Conservation (phyloP, 2,113 vertebrate genomes). For the Daphoenositta chrysoptera region DNA sequence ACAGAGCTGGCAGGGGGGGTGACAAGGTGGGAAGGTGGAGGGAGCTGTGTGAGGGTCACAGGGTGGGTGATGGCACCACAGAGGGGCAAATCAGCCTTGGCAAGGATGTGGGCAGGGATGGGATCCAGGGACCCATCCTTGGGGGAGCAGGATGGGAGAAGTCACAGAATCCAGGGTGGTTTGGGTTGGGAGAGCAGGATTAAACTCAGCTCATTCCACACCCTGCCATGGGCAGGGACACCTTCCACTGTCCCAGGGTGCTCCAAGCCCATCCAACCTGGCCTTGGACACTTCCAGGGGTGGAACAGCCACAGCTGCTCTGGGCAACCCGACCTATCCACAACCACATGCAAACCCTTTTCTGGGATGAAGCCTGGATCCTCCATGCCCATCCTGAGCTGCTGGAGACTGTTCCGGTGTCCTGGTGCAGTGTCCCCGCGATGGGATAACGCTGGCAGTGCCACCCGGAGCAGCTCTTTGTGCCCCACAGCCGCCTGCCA, state of each 20-base stretch:
- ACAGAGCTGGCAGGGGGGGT: background rate
- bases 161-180: background rate
- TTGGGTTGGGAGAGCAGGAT: background rate
- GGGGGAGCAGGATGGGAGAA: background rate
- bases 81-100: background rate
- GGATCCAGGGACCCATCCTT: accelerated
- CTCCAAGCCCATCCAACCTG: background rate
- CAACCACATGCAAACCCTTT: background rate
- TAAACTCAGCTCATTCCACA: background rate
- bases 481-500: accelerated
- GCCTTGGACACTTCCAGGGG: background rate
- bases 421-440: accelerated
- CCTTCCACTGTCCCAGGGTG: accelerated
- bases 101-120: background rate
- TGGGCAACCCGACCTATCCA: too few relatives aligned
- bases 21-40: background rate
- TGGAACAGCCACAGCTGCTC: background rate
- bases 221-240: background rate
- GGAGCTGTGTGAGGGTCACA: background rate
- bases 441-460: background rate
- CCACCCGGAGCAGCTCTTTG: background rate
- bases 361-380: background rate
- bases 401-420: accelerated
- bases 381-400: accelerated
- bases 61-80: background rate